Evolutionary conservation across 2,888 invertebrate genomes (phyloP).

Genomic region (Ichneumoninae sp.): DNA sequence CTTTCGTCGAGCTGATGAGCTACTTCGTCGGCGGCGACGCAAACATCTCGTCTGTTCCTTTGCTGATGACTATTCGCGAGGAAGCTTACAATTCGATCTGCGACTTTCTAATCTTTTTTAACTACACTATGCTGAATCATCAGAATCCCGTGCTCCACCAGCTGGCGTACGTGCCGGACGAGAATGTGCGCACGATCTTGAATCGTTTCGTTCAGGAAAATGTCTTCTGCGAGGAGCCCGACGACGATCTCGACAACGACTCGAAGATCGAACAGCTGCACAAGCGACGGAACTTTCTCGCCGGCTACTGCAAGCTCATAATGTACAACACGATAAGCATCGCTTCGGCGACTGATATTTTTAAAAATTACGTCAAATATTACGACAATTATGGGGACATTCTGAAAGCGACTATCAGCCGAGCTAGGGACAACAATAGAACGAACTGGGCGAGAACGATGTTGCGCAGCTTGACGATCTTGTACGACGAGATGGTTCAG

Average conservation of each 20-base stretch:
- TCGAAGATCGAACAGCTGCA: conserved; percentile 98
- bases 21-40: conserved; percentile 88
- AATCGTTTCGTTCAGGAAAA: conserved; percentile 96
- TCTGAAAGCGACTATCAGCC: conserved; percentile 97
- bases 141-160: conserved; percentile 85
- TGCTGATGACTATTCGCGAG: conserved; percentile 77
- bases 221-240: conserved; percentile 94
- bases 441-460: conserved; percentile 97
- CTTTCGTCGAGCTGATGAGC: conserved; percentile 91
- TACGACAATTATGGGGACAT: conserved; percentile 99
- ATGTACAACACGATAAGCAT: conserved; percentile 98
- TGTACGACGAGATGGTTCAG: conserved; percentile 90
- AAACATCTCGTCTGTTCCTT: conserved; percentile 87
- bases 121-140: conserved; percentile 89
- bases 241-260: conserved; percentile 96
- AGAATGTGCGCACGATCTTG: conserved; percentile 91
- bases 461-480: conserved; percentile 89
- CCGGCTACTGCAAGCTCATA: conserved; percentile 98
- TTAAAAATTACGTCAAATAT: conserved; percentile 99
- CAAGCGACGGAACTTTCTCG: conserved; percentile 97
- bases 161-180: conserved; percentile 93
- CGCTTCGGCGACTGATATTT: conserved; percentile 94
- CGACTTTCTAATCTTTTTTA: conserved; percentile 97
- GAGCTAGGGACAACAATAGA: conserved; percentile 98
- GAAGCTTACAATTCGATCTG: conserved; percentile 97